Base-by-base conservation (phyloP, 2,888 invertebrate species). In the Laothoe populi region DNA sequence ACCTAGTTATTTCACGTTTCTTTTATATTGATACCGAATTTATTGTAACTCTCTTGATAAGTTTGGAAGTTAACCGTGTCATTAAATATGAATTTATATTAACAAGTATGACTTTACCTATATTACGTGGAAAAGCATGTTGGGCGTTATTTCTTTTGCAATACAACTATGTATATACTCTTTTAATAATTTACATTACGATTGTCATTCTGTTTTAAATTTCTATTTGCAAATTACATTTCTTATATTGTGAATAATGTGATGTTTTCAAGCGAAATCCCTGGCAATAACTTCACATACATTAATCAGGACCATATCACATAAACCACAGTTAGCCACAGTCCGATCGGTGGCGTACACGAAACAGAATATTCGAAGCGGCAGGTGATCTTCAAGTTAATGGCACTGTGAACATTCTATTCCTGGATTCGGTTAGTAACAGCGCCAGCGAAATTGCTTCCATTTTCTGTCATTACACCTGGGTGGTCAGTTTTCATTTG, bases 341-440 rank as follows among this genome's bases (percentile, higher is more conserved):
- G 8, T 19, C 19, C 26, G 42, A 49, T 42, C 60, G 26, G 40
- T 61, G 61, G 59, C 69, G 67, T 77, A 82, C 76, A 77, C 62
- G 71, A 65, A 66, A 77, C 83, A 82, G 83, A 79, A 74, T 79
- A 75, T 72, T 70, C 63, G 68, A 66, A 64, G 66, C 74, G 85
- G 82, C 86, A 86, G 80, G 79, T 82, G 82, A 79, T 72, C 69
- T 76, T 74, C 75, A 70, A 75, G 71, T 75, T 78, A 78, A 80
- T 79, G 77, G 76, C 64, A 66, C 72, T 75, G 74, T 74, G 78
- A 75, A 80, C 70, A 74, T 64, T 77, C 81, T 86, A 84, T 83
- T 83, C 69, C 72, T 70, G 77, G 71, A 66, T 63, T 63, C 65
- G 63, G 58, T 63, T 59, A 63, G 68, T 70, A 72, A 75, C 72